Conservation (phyloP, 92 coral and sea anemone species). For the Metridium senile region DNA sequence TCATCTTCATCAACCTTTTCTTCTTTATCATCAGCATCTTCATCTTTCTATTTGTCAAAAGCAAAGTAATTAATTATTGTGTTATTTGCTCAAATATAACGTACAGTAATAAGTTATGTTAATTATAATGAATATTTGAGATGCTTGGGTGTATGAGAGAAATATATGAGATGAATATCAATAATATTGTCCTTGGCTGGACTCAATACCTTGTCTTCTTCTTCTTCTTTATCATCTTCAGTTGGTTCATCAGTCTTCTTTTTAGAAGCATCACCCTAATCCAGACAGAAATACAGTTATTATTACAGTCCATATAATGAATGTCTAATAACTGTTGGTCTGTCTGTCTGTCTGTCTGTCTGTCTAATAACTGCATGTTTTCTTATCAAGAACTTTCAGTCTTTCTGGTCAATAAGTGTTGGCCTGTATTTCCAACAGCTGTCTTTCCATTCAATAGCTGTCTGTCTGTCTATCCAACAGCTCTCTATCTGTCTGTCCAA, state of each 20-base stretch:
- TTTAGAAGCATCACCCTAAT: constrained; percentile 85
- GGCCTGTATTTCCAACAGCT: too few species aligned
- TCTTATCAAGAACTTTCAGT: too few species aligned
- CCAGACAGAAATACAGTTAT: constrained; percentile 7
- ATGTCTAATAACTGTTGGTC: too few species aligned
- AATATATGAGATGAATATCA: not conserved
- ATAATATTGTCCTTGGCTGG: not conserved
- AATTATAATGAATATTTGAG: not conserved
- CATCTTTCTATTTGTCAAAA: not conserved
- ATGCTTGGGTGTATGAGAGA: not conserved
- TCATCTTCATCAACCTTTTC: not conserved
- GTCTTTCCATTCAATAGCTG: too few species aligned
- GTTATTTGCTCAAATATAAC: too few species aligned
- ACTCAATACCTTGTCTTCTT: constrained; percentile 1
- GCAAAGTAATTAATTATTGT: not conserved
- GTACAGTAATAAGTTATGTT: not conserved
- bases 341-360: too few species aligned
- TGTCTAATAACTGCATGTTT: too few species aligned
- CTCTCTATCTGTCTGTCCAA: too few species aligned
- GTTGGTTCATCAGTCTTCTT: constrained; percentile 97
- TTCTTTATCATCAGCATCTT: not conserved
- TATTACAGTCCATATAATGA: not conserved
- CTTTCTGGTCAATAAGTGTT: too few species aligned
- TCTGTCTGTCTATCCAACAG: too few species aligned
- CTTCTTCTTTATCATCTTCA: constrained; percentile 55